phyloP scores from a whole-genome alignment of 1,140 invertebrate genomes.

The Penaeus vannamei region DNA sequence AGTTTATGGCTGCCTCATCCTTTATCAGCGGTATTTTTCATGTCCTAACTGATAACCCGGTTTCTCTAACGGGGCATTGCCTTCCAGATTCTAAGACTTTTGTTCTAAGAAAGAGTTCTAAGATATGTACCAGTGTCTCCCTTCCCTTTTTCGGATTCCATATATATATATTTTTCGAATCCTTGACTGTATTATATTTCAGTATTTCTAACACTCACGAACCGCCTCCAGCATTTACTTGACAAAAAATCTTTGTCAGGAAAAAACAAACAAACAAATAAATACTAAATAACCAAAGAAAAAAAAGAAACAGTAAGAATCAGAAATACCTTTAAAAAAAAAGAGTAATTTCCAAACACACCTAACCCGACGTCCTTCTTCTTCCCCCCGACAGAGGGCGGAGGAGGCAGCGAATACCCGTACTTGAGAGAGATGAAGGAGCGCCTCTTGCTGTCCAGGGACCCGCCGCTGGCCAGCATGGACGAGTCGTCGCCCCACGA shows the following conservation, averaged over 20 bases:
- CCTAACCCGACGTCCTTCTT: not conserved
- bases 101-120: not conserved
- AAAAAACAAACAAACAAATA: not conserved
- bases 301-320: not conserved
- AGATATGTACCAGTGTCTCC: not conserved
- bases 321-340: too few species aligned
- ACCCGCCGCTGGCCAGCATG: slow-evolving; percentile 73
- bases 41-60: not conserved
- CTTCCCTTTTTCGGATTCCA: not conserved
- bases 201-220: too few species aligned
- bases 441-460: slow-evolving; percentile 78
- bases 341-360: not conserved
- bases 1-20: not conserved
- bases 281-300: not conserved
- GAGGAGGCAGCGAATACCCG: slow-evolving; percentile 75
- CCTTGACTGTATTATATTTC: too few species aligned
- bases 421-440: slow-evolving; percentile 93
- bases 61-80: not conserved
- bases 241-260: not conserved
- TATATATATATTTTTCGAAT: too few species aligned
- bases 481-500: slow-evolving; percentile 75
- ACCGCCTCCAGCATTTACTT: not conserved
- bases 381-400: slow-evolving; percentile 3
- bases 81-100: not conserved
- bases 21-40: not conserved